Evolutionary conservation across 2,888 invertebrate genomes (phyloP).

Genomic region (Apamea anceps): DNA sequence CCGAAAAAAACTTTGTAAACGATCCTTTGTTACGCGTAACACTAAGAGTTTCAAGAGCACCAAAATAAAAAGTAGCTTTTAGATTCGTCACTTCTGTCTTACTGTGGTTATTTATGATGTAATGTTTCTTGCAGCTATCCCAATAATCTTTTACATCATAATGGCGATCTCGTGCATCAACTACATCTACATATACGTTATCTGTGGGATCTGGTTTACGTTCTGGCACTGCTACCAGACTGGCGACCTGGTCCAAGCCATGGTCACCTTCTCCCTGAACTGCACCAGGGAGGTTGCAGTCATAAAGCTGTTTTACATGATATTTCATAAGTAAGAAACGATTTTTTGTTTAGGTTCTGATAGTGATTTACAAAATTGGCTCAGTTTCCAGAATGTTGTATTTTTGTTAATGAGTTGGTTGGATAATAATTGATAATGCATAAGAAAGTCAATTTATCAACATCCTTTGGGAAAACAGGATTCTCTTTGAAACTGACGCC

Average conservation of each 20-base stretch:
- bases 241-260: constrained; percentile 69
- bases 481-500: background rate
- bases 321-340: constrained; percentile 68
- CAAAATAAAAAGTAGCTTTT: background rate
- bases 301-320: constrained; percentile 75
- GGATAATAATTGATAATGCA: background rate
- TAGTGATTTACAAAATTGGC: background rate
- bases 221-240: constrained; percentile 71
- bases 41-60: background rate
- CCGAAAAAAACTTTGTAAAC: background rate
- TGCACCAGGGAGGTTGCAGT: constrained; percentile 73
- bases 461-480: background rate
- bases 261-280: constrained; percentile 74
- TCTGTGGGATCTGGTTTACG: constrained; percentile 77
- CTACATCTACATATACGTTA: constrained; percentile 72
- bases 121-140: constrained; percentile 41
- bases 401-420: background rate
- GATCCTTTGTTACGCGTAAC: background rate
- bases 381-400: background rate
- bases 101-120: background rate
- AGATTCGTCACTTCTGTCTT: background rate
- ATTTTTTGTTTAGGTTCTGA: background rate
- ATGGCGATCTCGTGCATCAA: constrained; percentile 4
- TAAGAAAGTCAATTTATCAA: background rate
- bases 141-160: constrained; percentile 22